phyloP scores from a whole-genome alignment of 2,888 invertebrate species.

The Fragum sueziense region DNA sequence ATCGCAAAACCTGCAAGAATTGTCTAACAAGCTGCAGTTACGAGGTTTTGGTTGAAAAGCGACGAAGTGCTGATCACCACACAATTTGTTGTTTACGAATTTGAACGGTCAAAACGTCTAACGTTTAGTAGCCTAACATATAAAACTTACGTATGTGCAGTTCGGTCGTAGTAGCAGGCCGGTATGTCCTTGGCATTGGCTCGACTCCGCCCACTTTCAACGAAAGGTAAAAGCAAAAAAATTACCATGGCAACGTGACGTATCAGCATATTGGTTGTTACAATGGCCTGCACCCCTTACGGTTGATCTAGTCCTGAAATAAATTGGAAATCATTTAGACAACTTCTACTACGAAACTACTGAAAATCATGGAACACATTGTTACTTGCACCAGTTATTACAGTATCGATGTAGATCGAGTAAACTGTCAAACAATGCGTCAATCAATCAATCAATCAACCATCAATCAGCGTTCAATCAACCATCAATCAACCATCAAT shows the following conservation, averaged over 20 bases:
- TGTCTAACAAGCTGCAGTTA: too few relatives aligned
- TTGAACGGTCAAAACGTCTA: neutral
- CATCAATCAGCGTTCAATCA: too few relatives aligned
- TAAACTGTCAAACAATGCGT: too few relatives aligned
- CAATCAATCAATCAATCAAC: too few relatives aligned
- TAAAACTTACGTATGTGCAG: neutral
- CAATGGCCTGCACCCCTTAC: neutral
- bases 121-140: neutral
- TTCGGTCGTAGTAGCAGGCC: constrained; percentile 24
- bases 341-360: neutral
- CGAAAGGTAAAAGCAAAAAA: neutral
- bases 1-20: too few relatives aligned
- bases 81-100: too few relatives aligned
- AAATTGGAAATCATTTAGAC: neutral
- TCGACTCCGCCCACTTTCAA: neutral
- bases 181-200: constrained; percentile 22
- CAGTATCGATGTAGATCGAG: too few relatives aligned
- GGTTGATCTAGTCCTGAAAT: neutral
- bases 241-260: neutral
- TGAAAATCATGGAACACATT: neutral
- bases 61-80: too few relatives aligned
- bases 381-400: neutral
- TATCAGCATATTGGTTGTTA: neutral
- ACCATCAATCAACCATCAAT: too few relatives aligned
- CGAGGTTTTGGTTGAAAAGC: too few relatives aligned